Base-by-base conservation (phyloP, 2,797 vertebrate genomes). In the Eulemur coronatus region DNA sequence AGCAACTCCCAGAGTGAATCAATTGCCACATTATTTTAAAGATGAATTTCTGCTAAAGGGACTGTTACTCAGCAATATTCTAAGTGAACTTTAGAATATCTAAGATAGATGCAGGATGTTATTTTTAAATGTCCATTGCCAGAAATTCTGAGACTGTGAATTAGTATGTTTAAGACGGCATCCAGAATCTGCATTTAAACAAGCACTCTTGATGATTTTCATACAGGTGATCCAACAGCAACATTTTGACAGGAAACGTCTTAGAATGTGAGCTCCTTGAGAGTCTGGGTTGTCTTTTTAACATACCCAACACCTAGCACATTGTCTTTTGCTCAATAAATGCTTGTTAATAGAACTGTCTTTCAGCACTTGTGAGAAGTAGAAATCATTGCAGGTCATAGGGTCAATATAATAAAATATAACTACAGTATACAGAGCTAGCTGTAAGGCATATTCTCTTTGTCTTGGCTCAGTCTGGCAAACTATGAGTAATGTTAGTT, bases 331-430 rank as follows among this genome's bases (percentile, higher is more conserved):
- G 35, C 10, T 96, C 50, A 79, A 48, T 72, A 88, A 95, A 96
- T 57, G 22, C 59, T 94, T 94, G 65, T 92, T 92, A 97, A 70
- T 17, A 59, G 35, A 75, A 61, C 38, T 70, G 3, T 55, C 70
- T 96, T 92, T 78, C 43, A 88, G 38, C 67, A 81, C 50, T 82
- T 52, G 46, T 20, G 57, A 94, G 55, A 85, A 92, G 22, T 5
- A 84, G 57, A 9, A 85, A 91, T 59, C 12, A 67, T 92, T 87
- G 8, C 28, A 78, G 38, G 59, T 73, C 81, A 75, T 76, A 35
- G 84, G 46, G 46, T 86, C 63, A 94, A 61, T 87, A 73, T 84
- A 91, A 90, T 75, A 95, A 85, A 95, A 72, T 14, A 46, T 18
- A 73, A 9, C 4, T 75, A 65, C 13, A 5, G 5, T 33, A 48